phyloP scores from a whole-genome alignment of 1,140 invertebrate species.

The Solenopsis fugax region DNA sequence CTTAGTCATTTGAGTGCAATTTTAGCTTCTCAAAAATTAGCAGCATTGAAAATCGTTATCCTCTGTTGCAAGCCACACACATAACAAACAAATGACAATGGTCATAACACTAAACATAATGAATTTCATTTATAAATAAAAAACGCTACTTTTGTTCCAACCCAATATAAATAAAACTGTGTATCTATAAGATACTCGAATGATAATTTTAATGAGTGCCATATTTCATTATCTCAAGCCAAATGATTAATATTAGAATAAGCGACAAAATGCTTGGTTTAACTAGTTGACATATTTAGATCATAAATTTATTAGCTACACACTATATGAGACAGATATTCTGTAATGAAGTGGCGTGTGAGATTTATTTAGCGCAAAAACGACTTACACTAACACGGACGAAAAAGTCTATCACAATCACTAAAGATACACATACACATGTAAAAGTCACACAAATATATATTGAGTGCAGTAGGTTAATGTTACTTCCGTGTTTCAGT shows the following conservation, averaged over 20 bases:
- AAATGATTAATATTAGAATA: neutral
- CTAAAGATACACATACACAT: neutral
- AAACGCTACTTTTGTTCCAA: too few species aligned
- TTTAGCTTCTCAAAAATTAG: too few species aligned
- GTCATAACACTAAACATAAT: too few species aligned
- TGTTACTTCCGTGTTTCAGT: slow-evolving; percentile 49
- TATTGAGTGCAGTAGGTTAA: slow-evolving; percentile 54
- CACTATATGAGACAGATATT: neutral
- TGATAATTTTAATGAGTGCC: too few species aligned
- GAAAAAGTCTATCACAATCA: slow-evolving; percentile 37
- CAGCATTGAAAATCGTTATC: too few species aligned
- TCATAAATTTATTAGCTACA: slow-evolving; percentile 22
- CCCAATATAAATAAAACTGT: neutral
- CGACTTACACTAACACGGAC: neutral
- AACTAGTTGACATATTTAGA: neutral
- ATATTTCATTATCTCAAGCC: neutral
- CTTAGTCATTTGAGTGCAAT: too few species aligned
- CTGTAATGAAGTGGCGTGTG: neutral
- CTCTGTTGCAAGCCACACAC: too few species aligned
- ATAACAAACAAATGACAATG: too few species aligned
- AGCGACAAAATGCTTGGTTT: neutral
- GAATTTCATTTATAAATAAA: too few species aligned
- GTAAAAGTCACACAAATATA: slow-evolving; percentile 41
- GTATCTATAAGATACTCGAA: neutral
- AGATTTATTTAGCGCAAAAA: slow-evolving; percentile 34